phyloP scores from a whole-genome alignment of 1,140 invertebrate species.

The Prorops nasuta region DNA sequence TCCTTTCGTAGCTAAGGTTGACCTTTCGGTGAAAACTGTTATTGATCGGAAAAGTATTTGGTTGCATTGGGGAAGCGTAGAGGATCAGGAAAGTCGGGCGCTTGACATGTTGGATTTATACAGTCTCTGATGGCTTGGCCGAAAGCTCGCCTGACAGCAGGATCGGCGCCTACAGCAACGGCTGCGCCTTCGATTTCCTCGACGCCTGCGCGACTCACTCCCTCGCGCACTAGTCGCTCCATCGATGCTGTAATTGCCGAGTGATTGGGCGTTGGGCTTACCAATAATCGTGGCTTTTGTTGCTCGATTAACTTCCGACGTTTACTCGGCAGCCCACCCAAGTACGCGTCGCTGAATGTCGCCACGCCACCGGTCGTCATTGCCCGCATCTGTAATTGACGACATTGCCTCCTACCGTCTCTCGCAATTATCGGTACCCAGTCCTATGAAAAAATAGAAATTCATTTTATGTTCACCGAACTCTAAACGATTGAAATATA shows the following conservation, averaged over 20 bases:
- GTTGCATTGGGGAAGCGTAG: conserved; percentile 51
- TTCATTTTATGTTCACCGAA: not conserved
- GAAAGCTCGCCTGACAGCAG: conserved; percentile 48
- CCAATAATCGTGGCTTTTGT: conserved; percentile 47
- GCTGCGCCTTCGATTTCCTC: conserved; percentile 49
- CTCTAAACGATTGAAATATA: not conserved
- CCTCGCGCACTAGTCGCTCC: conserved; percentile 48
- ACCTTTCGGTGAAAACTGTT: too few relatives aligned
- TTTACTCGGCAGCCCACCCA: conserved; percentile 78
- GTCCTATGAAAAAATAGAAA: conserved; percentile 57
- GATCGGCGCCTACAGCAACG: conserved; percentile 43
- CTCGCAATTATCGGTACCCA: conserved; percentile 81
- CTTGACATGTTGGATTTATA: conserved; percentile 40
- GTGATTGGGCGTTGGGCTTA: conserved; percentile 41
- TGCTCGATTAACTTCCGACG: conserved; percentile 69
- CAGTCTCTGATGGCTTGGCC: conserved; percentile 52
- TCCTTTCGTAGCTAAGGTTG: too few relatives aligned
- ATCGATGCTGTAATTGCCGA: conserved; percentile 44
- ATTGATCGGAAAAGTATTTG: conserved; percentile 45
- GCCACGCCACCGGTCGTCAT: conserved; percentile 43
- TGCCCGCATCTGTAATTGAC: conserved; percentile 47
- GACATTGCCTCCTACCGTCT: conserved; percentile 67
- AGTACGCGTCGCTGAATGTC: conserved; percentile 80
- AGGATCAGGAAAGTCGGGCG: conserved; percentile 48
- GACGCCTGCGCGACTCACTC: conserved; percentile 41